These are phyloP conservation scores for Engystomops pustulosus DNA, from an alignment of 2,113 vertebrate genomes.

Conservation along the genomic window DNA sequence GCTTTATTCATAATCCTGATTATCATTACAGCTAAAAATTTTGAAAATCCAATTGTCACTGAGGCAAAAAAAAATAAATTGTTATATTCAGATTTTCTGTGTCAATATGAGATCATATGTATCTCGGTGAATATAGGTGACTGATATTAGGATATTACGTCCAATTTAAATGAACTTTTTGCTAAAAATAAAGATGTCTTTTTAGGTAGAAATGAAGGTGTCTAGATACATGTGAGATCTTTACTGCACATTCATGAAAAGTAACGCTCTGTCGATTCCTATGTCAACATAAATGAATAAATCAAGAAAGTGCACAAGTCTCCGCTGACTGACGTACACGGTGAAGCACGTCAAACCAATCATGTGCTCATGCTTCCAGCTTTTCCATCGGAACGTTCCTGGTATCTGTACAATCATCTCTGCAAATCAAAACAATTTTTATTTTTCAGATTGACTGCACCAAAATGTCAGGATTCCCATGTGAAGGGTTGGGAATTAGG, in stretches of 20 bases:
- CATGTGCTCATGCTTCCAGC: slow-evolving; percentile 20
- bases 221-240: slow-evolving; percentile 24
- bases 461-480: not conserved
- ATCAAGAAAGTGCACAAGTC: slow-evolving; percentile 13
- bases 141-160: not conserved
- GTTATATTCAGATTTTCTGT: too few species aligned
- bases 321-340: slow-evolving; percentile 16
- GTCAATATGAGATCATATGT: not conserved
- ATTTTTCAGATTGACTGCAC: slow-evolving; percentile 36
- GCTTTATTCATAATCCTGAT: too few species aligned
- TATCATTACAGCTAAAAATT: too few species aligned
- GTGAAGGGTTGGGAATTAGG: not conserved
- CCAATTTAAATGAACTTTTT: not conserved
- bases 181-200: not conserved
- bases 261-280: slow-evolving; percentile 18
- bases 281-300: slow-evolving; percentile 42
- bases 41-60: too few species aligned
- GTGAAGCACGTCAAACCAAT: slow-evolving; percentile 23
- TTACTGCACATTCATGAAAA: slow-evolving; percentile 1
- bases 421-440: slow-evolving; percentile 37
- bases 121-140: not conserved
- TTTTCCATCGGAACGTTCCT: not conserved
- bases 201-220: not conserved
- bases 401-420: slow-evolving; percentile 37
- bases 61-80: too few species aligned